phyloP scores from a whole-genome alignment of 2,797 vertebrate species.

The Tragelaphus eurycerus region DNA sequence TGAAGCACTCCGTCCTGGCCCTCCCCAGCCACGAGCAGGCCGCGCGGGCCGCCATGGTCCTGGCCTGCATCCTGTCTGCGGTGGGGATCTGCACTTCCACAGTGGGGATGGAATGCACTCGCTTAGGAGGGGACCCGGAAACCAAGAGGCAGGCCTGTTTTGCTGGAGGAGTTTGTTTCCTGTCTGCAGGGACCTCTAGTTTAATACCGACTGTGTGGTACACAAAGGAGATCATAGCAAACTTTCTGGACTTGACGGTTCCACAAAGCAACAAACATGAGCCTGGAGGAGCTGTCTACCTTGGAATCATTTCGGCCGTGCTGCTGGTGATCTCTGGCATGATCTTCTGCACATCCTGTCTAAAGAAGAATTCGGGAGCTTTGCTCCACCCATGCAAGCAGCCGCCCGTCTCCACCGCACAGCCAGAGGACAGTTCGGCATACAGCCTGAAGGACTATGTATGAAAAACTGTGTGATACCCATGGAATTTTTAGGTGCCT shows the following conservation, averaged over 20 bases:
- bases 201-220: constrained; percentile 93
- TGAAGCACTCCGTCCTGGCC: constrained; percentile 89
- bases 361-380: constrained; percentile 79
- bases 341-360: constrained; percentile 91
- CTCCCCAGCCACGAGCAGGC: constrained; percentile 90
- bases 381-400: constrained; percentile 80
- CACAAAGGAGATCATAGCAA: constrained; percentile 89
- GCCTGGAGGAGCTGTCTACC: constrained; percentile 92
- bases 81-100: constrained; percentile 90
- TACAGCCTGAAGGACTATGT: constrained; percentile 85
- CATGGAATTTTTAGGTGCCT: not conserved
- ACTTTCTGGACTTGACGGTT: constrained; percentile 88
- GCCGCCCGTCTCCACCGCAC: constrained; percentile 68
- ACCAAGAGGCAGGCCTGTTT: constrained; percentile 90
- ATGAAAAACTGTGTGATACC: constrained; percentile 62
- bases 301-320: constrained; percentile 91
- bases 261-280: constrained; percentile 92
- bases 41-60: constrained; percentile 91
- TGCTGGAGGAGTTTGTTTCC: constrained; percentile 90
- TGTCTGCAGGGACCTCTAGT: constrained; percentile 87
- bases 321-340: constrained; percentile 89
- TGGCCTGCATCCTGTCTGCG: constrained; percentile 88
- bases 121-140: constrained; percentile 87
- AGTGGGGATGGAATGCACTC: constrained; percentile 94
- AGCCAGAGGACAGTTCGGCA: constrained; percentile 66